Base-by-base conservation (phyloP, 2,797 vertebrate genomes). In the Alcedo atthis region DNA sequence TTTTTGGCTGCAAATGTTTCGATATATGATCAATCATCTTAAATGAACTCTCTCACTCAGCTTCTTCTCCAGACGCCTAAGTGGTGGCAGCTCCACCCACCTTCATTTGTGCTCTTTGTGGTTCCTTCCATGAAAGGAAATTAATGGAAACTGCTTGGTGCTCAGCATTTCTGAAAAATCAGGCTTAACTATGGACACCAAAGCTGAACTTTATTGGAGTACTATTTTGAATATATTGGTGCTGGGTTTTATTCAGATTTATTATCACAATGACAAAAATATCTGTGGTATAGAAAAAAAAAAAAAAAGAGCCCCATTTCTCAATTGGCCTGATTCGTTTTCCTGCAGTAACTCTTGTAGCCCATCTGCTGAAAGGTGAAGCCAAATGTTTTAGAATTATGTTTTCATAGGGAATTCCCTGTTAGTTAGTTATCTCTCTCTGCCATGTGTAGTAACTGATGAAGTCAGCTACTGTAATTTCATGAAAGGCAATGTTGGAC, bases 331-430 rank as follows among this genome's bases (percentile, higher is more conserved):
- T 81, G 90, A 88, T 95, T 90, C 33, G 51, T 95, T 93, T 89
- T 79, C 73, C 87, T 91, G 22, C 90, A 95, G 82, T 83, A 81
- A 91, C 93, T 94, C 76, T 88, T 94, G 80, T 84, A 85, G 94
- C 91, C 95, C 96, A 96, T 96, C 96, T 97, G 96, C 93, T 95
- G 92, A 94, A 94, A 94, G 70, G 68, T 87, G 93, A 94, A 95
- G 96, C 96, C 96, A 97, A 96, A 94, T 92, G 15, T 64, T 96
- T 96, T 92, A 94, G 95, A 95, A 90, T 96, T 96, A 97, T 95
- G 92, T 95, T 96, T 96, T 96, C 96, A 92, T 54, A 85, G 96
- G 96, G 96, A 96, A 91, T 96, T 96, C 95, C 95, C 63, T 94
- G 90, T 93, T 96, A 96, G 96, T 96, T 95, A 93, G 89, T 94